Percentiles rank a stretch among this genome's conserved stretches.
Evolutionary conservation across 2,113 vertebrate species (phyloP).

Genomic region (Poeciliopsis prolifica): DNA sequence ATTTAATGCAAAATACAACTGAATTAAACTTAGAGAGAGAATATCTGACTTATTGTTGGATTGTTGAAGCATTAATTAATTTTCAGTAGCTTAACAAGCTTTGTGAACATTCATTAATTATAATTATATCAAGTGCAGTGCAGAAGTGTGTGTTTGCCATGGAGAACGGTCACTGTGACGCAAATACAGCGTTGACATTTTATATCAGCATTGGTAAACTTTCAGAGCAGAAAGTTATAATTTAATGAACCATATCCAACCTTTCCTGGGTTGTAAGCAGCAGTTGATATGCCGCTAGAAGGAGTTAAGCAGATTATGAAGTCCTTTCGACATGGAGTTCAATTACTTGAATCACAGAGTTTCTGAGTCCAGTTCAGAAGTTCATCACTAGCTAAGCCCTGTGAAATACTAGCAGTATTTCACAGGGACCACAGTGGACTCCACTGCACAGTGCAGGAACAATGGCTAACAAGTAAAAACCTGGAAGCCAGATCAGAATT

Average conservation of each 20-base stretch:
- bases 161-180: too few relatives aligned
- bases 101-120: too few relatives aligned
- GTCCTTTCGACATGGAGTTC: slow-evolving; percentile 8
- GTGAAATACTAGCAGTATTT: slow-evolving; percentile 25
- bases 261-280: neutral
- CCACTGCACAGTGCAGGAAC: slow-evolving; percentile 29
- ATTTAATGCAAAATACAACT: too few relatives aligned
- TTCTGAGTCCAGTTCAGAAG: slow-evolving; percentile 42
- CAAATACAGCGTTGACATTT: too few relatives aligned
- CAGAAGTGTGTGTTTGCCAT: too few relatives aligned
- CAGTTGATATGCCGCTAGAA: slow-evolving; percentile 4
- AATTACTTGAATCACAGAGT: slow-evolving; percentile 32
- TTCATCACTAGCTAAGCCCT: slow-evolving; percentile 51
- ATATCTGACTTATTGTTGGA: too few relatives aligned
- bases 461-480: slow-evolving; percentile 36
- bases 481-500: slow-evolving; percentile 43
- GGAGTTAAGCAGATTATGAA: slow-evolving; percentile 40
- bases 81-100: too few relatives aligned
- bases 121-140: too few relatives aligned
- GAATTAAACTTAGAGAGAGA: too few relatives aligned
- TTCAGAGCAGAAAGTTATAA: neutral
- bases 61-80: too few relatives aligned
- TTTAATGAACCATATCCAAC: neutral
- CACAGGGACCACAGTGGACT: slow-evolving; percentile 34
- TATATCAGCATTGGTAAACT: too few relatives aligned